phyloP scores from a whole-genome alignment of 2,888 invertebrate species.

The Drosophila flavopinicola region DNA sequence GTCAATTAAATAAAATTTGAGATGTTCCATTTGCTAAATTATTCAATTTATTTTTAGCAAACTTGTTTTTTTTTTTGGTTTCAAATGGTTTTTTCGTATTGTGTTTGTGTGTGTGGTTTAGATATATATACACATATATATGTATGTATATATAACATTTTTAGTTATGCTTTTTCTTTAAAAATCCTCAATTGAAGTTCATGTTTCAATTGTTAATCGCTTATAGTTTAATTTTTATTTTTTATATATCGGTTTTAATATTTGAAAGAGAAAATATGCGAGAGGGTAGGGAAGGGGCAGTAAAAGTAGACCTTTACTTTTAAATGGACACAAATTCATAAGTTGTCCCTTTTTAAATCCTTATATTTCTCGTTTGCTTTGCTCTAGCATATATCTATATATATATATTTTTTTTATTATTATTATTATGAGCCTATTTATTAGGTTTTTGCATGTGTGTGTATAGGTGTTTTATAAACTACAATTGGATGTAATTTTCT shows the following conservation, averaged over 20 bases:
- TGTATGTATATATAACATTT: conserved; percentile 65
- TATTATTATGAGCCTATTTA: conserved; percentile 30
- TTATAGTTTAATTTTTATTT: conserved; percentile 32
- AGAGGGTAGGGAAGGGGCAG: conserved; percentile 40
- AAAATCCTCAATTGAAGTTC: conserved; percentile 71
- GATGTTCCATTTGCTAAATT: conserved; percentile 71
- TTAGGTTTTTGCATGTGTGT: conserved; percentile 23
- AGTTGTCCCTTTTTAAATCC: conserved; percentile 51
- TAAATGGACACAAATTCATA: conserved; percentile 69
- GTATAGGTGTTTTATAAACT: conserved; percentile 43
- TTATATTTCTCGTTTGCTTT: conserved; percentile 29
- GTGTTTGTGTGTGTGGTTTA: conserved; percentile 49
- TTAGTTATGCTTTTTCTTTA: conserved; percentile 62
- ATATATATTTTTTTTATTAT: conserved; percentile 13
- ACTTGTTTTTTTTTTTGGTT: conserved; percentile 57
- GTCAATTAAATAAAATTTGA: conserved; percentile 20
- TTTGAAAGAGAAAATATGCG: conserved; percentile 60
- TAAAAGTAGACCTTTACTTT: conserved; percentile 48
- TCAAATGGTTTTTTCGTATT: conserved; percentile 48
- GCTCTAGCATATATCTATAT: conserved; percentile 34
- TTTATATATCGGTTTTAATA: conserved; percentile 53
- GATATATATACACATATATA: conserved; percentile 57
- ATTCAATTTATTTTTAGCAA: conserved; percentile 75
- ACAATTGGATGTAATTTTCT: conserved; percentile 31
- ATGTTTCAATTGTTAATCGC: conserved; percentile 44